These are phyloP conservation scores for Tetragonula carbonaria DNA, from an alignment of 2,888 invertebrate genomes.

Conservation along the genomic window DNA sequence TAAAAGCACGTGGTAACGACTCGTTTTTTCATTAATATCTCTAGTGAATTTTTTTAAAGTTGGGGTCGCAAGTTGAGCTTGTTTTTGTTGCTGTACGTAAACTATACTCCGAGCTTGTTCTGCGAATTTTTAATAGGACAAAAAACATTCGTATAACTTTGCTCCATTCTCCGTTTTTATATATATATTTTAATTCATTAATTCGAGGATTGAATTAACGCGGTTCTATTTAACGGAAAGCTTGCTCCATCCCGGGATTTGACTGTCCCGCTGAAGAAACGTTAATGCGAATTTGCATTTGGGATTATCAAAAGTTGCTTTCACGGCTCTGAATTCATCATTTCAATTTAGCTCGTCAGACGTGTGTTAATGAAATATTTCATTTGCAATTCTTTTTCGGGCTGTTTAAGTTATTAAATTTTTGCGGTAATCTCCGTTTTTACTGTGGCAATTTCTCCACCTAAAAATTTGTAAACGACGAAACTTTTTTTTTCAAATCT, in stretches of 20 bases:
- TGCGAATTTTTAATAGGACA: too few species aligned
- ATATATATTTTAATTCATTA: neutral
- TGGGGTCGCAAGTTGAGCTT: too few species aligned
- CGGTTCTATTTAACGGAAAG: neutral
- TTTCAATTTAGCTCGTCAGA: neutral
- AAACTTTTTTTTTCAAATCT: neutral
- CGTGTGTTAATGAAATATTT: neutral
- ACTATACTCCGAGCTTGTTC: too few species aligned
- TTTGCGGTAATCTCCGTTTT: neutral
- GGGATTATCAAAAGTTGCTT: neutral
- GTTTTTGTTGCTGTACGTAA: too few species aligned
- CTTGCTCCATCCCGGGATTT: neutral
- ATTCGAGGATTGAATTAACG: neutral
- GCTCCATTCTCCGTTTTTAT: neutral
- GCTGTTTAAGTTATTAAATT: neutral
- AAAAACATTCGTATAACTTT: too few species aligned
- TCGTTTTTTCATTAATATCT: too few species aligned
- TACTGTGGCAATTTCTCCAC: neutral
- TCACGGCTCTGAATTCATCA: neutral
- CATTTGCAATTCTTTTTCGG: neutral
- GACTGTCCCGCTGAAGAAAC: neutral
- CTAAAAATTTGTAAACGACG: neutral
- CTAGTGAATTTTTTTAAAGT: too few species aligned
- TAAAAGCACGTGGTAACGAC: too few species aligned
- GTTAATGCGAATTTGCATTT: neutral